Conservation (phyloP, 2,888 invertebrate genomes). For the Anthrax anthrax region DNA sequence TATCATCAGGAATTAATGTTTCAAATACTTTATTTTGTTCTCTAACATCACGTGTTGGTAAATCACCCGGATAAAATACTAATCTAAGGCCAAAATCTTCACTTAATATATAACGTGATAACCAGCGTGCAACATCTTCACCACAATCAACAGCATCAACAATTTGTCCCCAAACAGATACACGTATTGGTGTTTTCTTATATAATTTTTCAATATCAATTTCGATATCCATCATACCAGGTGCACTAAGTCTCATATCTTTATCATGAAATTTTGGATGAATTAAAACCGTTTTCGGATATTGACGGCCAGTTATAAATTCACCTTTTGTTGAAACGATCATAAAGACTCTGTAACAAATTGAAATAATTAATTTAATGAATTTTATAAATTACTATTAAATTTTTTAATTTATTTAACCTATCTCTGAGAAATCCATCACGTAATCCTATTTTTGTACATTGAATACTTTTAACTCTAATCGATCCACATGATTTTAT, state of each 20-base stretch:
- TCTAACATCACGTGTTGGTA: constrained; percentile 26
- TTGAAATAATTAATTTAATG: background rate
- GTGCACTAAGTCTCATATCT: constrained; percentile 37
- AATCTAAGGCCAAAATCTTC: constrained; percentile 38
- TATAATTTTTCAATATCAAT: constrained; percentile 36
- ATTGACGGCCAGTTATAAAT: constrained; percentile 42
- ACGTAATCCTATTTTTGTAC: constrained; percentile 39
- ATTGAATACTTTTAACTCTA: constrained; percentile 37
- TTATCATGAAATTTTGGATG: constrained; percentile 37
- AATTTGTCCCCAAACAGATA: constrained; percentile 40
- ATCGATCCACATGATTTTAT: constrained; percentile 45
- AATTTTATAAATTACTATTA: background rate
- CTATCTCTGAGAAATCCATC: constrained; percentile 42
- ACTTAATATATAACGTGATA: constrained; percentile 42
- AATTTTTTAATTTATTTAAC: constrained; percentile 17
- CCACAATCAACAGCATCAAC: constrained; percentile 58
- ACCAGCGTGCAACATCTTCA: constrained; percentile 53
- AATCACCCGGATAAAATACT: constrained; percentile 40
- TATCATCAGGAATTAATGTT: constrained; percentile 12
- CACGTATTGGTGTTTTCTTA: constrained; percentile 28
- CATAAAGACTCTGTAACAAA: constrained; percentile 38
- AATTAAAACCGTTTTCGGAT: constrained; percentile 41
- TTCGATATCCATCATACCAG: constrained; percentile 39
- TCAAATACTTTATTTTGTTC: constrained; percentile 22
- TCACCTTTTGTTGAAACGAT: constrained; percentile 40